phyloP scores from a whole-genome alignment of 1,140 invertebrate genomes.

The Coelopa frigida region DNA sequence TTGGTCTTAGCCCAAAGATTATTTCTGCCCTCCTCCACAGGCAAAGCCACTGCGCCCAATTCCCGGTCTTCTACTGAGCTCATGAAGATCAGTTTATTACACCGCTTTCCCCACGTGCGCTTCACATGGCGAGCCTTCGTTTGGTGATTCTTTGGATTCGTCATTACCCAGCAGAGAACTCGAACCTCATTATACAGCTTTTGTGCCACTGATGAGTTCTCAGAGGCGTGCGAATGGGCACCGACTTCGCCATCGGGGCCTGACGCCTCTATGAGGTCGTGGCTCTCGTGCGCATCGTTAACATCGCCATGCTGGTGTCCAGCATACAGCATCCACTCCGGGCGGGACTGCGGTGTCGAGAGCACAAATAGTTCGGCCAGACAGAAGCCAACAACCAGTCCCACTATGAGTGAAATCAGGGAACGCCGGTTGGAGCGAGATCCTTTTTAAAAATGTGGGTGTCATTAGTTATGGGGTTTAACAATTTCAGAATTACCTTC shows the following conservation, averaged over 20 bases:
- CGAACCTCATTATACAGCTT: slow-evolving; percentile 66
- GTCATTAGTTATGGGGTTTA: too few species aligned
- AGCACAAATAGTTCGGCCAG: slow-evolving; percentile 36
- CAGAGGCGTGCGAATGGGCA: slow-evolving; percentile 39
- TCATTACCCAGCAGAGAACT: slow-evolving; percentile 95
- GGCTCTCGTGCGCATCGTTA: slow-evolving; percentile 55
- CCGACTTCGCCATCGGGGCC: slow-evolving; percentile 50
- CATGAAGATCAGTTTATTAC: slow-evolving; percentile 86
- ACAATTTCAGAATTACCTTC: too few species aligned
- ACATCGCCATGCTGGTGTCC: slow-evolving; percentile 35
- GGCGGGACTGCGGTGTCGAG: slow-evolving; percentile 22
- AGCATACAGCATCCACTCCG: slow-evolving; percentile 25
- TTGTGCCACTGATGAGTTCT: slow-evolving; percentile 60
- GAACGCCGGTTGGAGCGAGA: slow-evolving; percentile 38
- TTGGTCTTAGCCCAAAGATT: slow-evolving; percentile 95
- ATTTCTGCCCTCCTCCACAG: slow-evolving; percentile 79
- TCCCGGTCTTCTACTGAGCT: slow-evolving; percentile 64
- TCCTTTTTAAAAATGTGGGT: slow-evolving; percentile 8
- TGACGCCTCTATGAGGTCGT: slow-evolving; percentile 48
- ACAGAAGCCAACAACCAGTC: slow-evolving; percentile 37
- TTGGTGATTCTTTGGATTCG: slow-evolving; percentile 80
- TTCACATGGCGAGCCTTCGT: slow-evolving; percentile 88
- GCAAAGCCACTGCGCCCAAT: slow-evolving; percentile 62
- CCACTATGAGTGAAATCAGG: slow-evolving; percentile 34
- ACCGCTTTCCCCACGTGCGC: slow-evolving; percentile 90